These are phyloP conservation scores for Pseudomyrmex cubaensis DNA, from an alignment of 1,140 invertebrate genomes.

Conservation along the genomic window DNA sequence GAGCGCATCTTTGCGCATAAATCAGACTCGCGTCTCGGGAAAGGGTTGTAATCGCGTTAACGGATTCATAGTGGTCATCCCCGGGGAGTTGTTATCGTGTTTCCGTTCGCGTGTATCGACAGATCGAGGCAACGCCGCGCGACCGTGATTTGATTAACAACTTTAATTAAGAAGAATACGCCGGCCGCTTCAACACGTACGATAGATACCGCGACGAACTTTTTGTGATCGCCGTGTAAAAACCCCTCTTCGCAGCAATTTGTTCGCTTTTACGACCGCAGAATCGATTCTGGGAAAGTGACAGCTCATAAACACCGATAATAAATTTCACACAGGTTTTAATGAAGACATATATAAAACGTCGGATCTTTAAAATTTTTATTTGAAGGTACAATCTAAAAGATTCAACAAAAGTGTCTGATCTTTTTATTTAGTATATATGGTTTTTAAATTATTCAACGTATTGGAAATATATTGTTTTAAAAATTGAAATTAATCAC, in stretches of 20 bases:
- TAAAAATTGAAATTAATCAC: too few relatives aligned
- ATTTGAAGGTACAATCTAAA: too few relatives aligned
- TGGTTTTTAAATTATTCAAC: too few relatives aligned
- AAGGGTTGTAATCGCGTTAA: constrained; percentile 80
- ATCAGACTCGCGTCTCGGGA: constrained; percentile 49
- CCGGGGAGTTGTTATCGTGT: constrained; percentile 75
- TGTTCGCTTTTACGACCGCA: constrained; percentile 25
- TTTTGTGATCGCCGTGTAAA: constrained; percentile 21
- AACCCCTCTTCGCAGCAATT: constrained; percentile 5
- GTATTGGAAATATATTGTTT: too few relatives aligned
- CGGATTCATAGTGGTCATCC: constrained; percentile 68
- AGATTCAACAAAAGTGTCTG: too few relatives aligned
- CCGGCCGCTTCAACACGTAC: constrained; percentile 2
- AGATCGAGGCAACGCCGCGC: constrained; percentile 40
- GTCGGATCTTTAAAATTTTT: too few relatives aligned
- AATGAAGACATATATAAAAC: too few relatives aligned
- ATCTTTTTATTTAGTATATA: too few relatives aligned
- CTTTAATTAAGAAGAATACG: constrained; percentile 57
- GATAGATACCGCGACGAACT: background rate
- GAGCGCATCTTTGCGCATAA: constrained; percentile 40
- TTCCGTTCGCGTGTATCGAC: constrained; percentile 47
- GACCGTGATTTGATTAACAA: constrained; percentile 53
- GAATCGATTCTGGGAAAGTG: background rate
- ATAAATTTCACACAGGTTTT: too few relatives aligned
- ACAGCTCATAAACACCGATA: too few relatives aligned